phyloP scores from a whole-genome alignment of 2,797 vertebrate genomes.

The Hylomyscus alleni region DNA sequence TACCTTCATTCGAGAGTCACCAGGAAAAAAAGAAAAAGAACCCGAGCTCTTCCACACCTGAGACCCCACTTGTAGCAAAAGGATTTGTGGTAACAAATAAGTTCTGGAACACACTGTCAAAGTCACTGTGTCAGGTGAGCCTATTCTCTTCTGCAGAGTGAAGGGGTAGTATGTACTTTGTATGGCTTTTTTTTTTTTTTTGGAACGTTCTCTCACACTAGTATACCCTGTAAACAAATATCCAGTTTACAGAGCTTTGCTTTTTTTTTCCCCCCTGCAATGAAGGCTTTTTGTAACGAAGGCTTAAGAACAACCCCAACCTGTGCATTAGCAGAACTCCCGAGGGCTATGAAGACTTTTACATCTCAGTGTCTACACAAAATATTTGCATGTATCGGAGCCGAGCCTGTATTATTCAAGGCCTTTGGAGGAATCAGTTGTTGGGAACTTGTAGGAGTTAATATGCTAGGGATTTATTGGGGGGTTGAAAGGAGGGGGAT shows the following conservation, averaged over 20 bases:
- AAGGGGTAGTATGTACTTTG: conserved; percentile 63
- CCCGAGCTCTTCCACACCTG: background rate
- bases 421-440: conserved; percentile 59
- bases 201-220: conserved; percentile 66
- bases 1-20: background rate
- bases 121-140: conserved; percentile 66
- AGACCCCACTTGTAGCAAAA: conserved; percentile 49
- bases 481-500: conserved; percentile 3
- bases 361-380: conserved; percentile 28
- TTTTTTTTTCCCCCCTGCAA: conserved; percentile 64
- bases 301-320: conserved; percentile 75
- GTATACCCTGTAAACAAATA: conserved; percentile 77
- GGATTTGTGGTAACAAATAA: conserved; percentile 77
- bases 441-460: conserved; percentile 74
- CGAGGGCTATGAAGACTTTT: conserved; percentile 69
- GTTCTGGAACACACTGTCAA: conserved; percentile 55
- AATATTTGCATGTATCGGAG: conserved; percentile 31
- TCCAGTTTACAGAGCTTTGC: conserved; percentile 4
- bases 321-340: conserved; percentile 75
- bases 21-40: background rate
- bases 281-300: conserved; percentile 73
- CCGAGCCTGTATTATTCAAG: conserved; percentile 39
- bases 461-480: conserved; percentile 76
- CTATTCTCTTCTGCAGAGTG: conserved; percentile 61
- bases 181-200: conserved; percentile 46